Conservation (phyloP, 2,113 vertebrate genomes). For the Paramormyrops kingsleyae region DNA sequence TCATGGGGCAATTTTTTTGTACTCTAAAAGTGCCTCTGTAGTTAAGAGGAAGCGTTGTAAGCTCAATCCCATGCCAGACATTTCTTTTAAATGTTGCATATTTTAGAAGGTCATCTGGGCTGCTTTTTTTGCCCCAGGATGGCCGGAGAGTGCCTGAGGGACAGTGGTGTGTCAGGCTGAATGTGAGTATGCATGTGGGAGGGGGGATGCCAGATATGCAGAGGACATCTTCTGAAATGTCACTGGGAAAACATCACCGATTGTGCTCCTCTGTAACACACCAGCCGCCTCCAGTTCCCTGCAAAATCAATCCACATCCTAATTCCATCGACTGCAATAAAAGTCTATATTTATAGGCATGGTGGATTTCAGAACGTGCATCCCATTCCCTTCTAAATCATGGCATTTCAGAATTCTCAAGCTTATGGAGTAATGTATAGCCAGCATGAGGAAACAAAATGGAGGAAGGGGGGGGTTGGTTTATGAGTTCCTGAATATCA, state of each 20-base stretch:
- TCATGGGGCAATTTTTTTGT: slow-evolving; percentile 5
- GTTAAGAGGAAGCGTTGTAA: background rate
- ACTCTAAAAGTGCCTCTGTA: background rate
- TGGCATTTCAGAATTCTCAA: background rate
- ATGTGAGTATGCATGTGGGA: background rate
- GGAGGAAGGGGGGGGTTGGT: background rate
- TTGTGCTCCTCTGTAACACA: background rate
- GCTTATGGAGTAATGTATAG: background rate
- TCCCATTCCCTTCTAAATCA: background rate
- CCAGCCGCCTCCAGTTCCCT: background rate
- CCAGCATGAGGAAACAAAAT: background rate
- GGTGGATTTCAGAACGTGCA: background rate
- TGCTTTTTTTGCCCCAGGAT: background rate
- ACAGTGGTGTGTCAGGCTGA: background rate
- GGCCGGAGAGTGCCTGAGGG: background rate
- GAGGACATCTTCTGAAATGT: background rate
- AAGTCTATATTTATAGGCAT: background rate
- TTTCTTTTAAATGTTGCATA: slow-evolving; percentile 10
- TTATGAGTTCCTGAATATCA: background rate
- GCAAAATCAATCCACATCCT: background rate
- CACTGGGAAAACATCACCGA: background rate
- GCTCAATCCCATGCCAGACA: background rate
- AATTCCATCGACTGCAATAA: background rate
- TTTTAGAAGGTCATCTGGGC: slow-evolving; percentile 6
- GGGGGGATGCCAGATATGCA: background rate